Conservation (phyloP, 37 sponge, comb jelly and placozoan genomes). For the Cladorhizidae sp. region DNA sequence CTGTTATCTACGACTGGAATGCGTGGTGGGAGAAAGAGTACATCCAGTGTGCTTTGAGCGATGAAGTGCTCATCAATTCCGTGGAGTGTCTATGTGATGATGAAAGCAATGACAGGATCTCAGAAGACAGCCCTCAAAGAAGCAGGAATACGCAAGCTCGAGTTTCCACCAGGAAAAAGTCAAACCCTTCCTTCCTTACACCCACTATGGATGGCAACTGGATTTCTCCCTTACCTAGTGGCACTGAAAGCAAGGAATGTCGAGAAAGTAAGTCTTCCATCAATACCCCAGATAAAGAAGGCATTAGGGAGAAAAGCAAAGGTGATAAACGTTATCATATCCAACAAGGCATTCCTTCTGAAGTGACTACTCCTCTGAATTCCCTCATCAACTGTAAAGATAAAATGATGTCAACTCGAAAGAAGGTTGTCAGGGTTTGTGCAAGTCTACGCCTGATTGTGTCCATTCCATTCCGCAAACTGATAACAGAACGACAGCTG, state of each 20-base stretch:
- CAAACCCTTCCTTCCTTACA: background rate
- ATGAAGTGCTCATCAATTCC: background rate
- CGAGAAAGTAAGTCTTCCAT: background rate
- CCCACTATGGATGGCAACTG: background rate
- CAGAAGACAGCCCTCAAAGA: background rate
- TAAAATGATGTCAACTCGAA: background rate
- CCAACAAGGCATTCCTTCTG: too few relatives aligned
- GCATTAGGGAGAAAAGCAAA: too few relatives aligned
- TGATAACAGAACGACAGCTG: background rate
- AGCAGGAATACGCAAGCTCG: background rate
- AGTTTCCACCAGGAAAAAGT: background rate
- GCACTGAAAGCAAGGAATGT: background rate
- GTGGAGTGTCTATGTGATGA: background rate
- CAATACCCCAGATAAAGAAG: background rate
- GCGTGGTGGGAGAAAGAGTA: constrained; percentile 1
- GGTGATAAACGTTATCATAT: too few relatives aligned
- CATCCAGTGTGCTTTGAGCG: background rate
- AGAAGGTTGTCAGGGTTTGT: background rate
- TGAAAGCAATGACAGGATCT: background rate
- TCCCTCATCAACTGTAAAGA: background rate
- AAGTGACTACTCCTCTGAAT: background rate
- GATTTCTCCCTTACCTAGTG: background rate
- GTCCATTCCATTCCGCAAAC: background rate
- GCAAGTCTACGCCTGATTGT: background rate
- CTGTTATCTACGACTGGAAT: constrained; percentile 1